Evolutionary conservation across 23 tunicate species (phyloP), one percentile per base, ranked within the genome.

Genomic region (Styela plicata): DNA sequence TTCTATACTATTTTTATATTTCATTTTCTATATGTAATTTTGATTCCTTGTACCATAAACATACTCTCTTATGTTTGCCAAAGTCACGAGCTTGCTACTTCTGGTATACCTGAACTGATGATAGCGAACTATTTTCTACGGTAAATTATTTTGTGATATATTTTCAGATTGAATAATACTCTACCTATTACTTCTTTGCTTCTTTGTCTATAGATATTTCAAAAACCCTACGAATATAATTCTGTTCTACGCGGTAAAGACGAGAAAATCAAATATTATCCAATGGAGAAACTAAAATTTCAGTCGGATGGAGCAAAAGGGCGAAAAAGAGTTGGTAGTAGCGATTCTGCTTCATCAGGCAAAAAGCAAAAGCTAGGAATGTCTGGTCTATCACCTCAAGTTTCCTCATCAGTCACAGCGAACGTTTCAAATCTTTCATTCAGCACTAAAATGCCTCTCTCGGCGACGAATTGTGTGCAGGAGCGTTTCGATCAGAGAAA

Each of bases 141-240:
- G n/a, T n/a, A n/a, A n/a, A n/a, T n/a, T n/a, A n/a, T n/a, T n/a
- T n/a, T n/a, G n/a, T n/a, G n/a, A n/a, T n/a, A n/a, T n/a, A n/a
- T n/a, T n/a, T n/a, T n/a, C n/a, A n/a, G n/a, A n/a, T n/a, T n/a
- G n/a, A n/a, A n/a, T n/a, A n/a, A n/a, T n/a, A n/a, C n/a, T n/a
- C n/a, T n/a, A n/a, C n/a, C n/a, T n/a, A n/a, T n/a, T n/a, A n/a
- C n/a, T n/a, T 21, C n/a, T 62, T 62, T 62, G n/a, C 65, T 0
- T 21, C 31, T 67, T 67, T 67, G 36, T 7, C 27, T 2, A 0
- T 17, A 76, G 81, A 76, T 76, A 18, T 76, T 76, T 44, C 81
- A 57, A 0, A 76, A 52, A 44, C 81, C 81, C 69, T 76, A 76
- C 37, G 81, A 76, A 76, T 76, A 76, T 65, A 76, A 76, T 0